A percentile compares a stretch with the other conserved stretches of the same genome.
Conservation (phyloP, 1,140 invertebrate genomes). For the Doryteuthis pealeii region DNA sequence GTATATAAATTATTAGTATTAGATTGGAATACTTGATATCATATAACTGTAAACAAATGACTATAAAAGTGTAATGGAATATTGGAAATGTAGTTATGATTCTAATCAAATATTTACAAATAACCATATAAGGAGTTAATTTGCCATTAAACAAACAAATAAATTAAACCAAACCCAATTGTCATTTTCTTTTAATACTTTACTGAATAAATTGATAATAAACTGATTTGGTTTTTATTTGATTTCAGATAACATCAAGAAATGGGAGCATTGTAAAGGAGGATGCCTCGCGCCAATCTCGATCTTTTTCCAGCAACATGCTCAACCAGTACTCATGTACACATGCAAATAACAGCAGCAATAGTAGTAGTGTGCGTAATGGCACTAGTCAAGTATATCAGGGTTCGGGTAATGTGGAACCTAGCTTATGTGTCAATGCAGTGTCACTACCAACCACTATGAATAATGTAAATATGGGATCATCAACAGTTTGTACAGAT, state of each 20-base stretch:
- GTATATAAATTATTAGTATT: no score
- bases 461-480: conserved; percentile 52
- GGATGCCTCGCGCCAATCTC: neutral
- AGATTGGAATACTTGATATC: no score
- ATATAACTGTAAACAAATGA: no score
- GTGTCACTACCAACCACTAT: conserved; percentile 38
- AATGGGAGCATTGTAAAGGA: neutral
- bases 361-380: conserved; percentile 3
- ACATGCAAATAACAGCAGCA: conserved; percentile 15
- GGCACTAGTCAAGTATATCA: conserved; percentile 5
- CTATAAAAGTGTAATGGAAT: no score
- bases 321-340: conserved; percentile 22
- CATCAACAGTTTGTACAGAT: conserved; percentile 51
- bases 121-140: no score
- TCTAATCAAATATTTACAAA: no score
- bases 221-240: neutral
- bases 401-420: conserved; percentile 11
- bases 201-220: no score
- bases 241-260: neutral
- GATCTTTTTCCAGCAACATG: neutral
- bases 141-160: no score
- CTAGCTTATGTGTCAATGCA: conserved; percentile 30
- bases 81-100: no score
- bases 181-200: no score
- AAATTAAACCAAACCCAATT: no score